Percentiles rank a stretch among this genome's conserved stretches.
phyloP scores from a whole-genome alignment of 2,113 vertebrate species.

The Rhagologus leucostigma region DNA sequence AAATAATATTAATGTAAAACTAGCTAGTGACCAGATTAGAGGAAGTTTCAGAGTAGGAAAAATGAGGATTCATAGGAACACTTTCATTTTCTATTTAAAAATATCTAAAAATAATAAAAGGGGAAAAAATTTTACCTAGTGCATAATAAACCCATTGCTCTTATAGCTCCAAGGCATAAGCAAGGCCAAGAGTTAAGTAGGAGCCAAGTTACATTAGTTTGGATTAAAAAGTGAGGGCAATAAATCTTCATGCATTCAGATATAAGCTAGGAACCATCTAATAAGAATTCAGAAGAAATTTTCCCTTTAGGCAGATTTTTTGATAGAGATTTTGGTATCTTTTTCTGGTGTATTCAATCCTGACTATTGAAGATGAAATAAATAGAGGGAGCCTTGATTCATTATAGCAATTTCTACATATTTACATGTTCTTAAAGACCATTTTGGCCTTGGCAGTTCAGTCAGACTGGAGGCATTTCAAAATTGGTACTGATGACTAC shows the following conservation, averaged over 20 bases:
- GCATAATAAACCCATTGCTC: background rate
- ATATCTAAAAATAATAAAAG: background rate
- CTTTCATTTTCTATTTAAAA: background rate
- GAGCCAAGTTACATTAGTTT: background rate
- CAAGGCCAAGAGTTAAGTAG: background rate
- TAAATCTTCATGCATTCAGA: background rate
- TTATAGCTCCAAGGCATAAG: background rate
- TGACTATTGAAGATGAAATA: background rate
- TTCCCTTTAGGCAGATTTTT: conserved; percentile 17
- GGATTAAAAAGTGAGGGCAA: background rate
- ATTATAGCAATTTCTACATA: background rate
- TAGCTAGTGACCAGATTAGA: background rate
- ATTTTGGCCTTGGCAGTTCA: background rate
- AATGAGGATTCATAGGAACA: background rate
- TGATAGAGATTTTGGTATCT: background rate
- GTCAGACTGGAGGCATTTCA: background rate
- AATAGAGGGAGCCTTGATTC: background rate
- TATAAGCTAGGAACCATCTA: background rate
- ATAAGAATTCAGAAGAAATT: conserved; percentile 13
- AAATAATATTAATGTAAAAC: background rate
- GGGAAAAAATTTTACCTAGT: background rate
- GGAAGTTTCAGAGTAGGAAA: background rate
- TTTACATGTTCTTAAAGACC: background rate
- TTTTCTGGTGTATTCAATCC: background rate
- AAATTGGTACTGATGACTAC: background rate